Percentiles rank a stretch among this genome's conserved stretches.
These are phyloP conservation scores for Sminthurinus aureus DNA, from an alignment of 2,888 invertebrate species.

Conservation along the genomic window DNA sequence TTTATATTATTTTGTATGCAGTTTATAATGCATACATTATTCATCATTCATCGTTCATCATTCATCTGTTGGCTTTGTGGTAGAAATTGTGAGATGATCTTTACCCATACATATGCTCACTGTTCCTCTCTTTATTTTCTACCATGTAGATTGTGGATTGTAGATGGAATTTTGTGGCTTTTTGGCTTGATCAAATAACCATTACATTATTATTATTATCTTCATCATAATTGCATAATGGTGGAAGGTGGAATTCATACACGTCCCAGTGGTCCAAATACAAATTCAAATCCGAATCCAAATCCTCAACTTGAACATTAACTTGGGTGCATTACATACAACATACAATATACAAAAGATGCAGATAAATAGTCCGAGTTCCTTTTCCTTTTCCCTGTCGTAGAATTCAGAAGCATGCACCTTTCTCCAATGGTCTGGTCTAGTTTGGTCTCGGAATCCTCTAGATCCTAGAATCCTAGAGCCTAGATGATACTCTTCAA, in stretches of 20 bases:
- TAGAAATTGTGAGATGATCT: neutral
- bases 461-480: neutral
- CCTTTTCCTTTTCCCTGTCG: neutral
- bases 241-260: neutral
- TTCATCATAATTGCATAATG: too few species aligned
- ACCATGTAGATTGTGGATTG: neutral
- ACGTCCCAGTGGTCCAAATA: neutral
- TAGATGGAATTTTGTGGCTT: neutral
- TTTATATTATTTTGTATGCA: too few species aligned
- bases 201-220: too few species aligned
- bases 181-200: neutral
- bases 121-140: neutral
- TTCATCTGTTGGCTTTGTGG: neutral
- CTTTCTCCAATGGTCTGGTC: too few species aligned
- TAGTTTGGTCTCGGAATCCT: neutral
- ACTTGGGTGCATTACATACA: neutral
- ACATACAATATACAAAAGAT: neutral
- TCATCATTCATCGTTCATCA: too few species aligned
- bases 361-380: neutral
- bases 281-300: neutral
- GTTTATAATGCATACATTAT: too few species aligned
- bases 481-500: neutral
- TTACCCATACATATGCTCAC: neutral
- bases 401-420: neutral
- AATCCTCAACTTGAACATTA: neutral